Percentiles rank a stretch among this genome's conserved stretches.
Conservation (phyloP, 2,888 invertebrate species). For the Allacma fusca region DNA sequence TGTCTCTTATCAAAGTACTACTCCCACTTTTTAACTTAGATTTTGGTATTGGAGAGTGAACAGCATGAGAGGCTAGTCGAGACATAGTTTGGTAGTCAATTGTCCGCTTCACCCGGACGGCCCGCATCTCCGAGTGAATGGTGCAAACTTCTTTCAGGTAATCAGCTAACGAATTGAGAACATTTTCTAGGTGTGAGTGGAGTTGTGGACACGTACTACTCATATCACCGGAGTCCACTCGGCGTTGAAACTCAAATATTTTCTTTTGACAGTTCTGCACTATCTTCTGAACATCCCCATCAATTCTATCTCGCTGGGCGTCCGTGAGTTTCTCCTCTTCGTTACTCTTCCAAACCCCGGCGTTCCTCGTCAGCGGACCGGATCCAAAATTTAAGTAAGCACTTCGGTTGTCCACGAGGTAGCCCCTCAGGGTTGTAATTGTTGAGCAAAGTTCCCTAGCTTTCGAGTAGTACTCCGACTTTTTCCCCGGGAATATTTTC, state of each 20-base stretch:
- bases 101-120: slow-evolving; percentile 83
- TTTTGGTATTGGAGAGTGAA: background rate
- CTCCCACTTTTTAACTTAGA: background rate
- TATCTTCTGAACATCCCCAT: slow-evolving; percentile 83
- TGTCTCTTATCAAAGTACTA: too few relatives aligned
- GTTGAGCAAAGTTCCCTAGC: too few relatives aligned
- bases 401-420: slow-evolving; percentile 81
- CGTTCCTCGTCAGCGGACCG: slow-evolving; percentile 1
- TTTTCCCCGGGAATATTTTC: too few relatives aligned
- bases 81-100: slow-evolving; percentile 83
- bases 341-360: slow-evolving; percentile 17
- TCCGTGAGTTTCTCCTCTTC: slow-evolving; percentile 80
- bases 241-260: slow-evolving; percentile 78
- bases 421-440: slow-evolving; percentile 79
- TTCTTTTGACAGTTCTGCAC: slow-evolving; percentile 81
- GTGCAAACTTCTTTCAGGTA: slow-evolving; percentile 87
- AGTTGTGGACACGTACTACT: slow-evolving; percentile 72
- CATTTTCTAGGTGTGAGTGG: slow-evolving; percentile 78
- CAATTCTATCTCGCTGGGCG: slow-evolving; percentile 84
- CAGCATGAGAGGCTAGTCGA: slow-evolving; percentile 66
- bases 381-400: slow-evolving; percentile 82
- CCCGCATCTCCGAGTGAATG: slow-evolving; percentile 87
- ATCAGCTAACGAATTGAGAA: slow-evolving; percentile 77
- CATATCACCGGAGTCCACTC: slow-evolving; percentile 65
- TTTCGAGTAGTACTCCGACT: too few relatives aligned